These are phyloP conservation scores for Chirona hameri DNA, from an alignment of 2,888 invertebrate species.

Conservation along the genomic window DNA sequence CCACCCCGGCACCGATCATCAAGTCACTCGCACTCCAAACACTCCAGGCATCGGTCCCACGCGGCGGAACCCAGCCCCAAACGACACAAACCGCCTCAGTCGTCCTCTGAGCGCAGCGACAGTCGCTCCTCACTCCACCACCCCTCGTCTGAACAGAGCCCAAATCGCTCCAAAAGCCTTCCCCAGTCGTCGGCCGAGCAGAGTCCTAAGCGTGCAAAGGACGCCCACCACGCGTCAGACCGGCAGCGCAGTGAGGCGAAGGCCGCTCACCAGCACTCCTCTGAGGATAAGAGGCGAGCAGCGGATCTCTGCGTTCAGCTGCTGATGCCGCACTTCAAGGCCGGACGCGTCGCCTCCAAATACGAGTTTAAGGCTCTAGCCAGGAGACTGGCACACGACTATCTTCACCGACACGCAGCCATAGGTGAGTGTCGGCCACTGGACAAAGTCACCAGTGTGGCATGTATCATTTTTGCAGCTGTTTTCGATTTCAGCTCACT, in stretches of 20 bases:
- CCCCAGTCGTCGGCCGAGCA: too few relatives aligned
- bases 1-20: not conserved
- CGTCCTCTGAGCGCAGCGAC: not conserved
- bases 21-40: too few relatives aligned
- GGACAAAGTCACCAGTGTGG: not conserved
- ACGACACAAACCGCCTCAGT: not conserved
- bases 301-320: conserved; percentile 38
- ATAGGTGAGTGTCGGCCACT: not conserved
- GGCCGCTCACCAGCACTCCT: not conserved
- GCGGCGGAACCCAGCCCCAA: too few relatives aligned
- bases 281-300: conserved; percentile 29
- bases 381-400: conserved; percentile 24
- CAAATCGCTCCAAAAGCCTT: too few relatives aligned
- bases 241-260: not conserved
- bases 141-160: too few relatives aligned
- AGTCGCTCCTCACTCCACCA: too few relatives aligned
- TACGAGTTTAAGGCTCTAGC: conserved; percentile 37
- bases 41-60: too few relatives aligned
- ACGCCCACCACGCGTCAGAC: too few relatives aligned
- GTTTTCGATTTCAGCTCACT: not conserved
- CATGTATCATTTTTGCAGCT: not conserved
- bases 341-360: conserved; percentile 32
- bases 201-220: too few relatives aligned
- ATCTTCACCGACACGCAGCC: not conserved
- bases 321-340: conserved; percentile 38